Evolutionary conservation across 37 sponge, comb jelly and placozoan genomes (phyloP).

Genomic region (Tethya wilhelma): DNA sequence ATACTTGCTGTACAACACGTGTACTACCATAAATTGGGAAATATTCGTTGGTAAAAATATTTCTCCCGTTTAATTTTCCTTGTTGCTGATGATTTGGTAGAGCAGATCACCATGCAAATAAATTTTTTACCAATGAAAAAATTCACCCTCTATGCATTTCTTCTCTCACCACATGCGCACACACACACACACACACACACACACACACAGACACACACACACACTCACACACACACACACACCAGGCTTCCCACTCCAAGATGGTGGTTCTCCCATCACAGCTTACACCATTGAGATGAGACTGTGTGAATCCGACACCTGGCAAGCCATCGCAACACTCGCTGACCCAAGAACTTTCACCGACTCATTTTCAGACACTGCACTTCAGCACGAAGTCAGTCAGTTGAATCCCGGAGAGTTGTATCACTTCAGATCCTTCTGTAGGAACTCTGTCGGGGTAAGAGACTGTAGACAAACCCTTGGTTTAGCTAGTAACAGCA

Average conservation of each 20-base stretch:
- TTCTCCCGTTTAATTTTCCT: too few species aligned
- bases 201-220: too few species aligned
- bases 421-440: constrained; percentile 83
- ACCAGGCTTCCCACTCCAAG: constrained; percentile 53
- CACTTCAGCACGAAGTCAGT: constrained; percentile 25
- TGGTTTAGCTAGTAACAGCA: not conserved
- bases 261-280: constrained; percentile 67
- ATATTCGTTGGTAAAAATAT: too few species aligned
- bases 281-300: constrained; percentile 49
- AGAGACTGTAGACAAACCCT: constrained; percentile 6
- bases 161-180: too few species aligned
- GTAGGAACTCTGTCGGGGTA: constrained; percentile 64
- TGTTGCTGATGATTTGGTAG: too few species aligned
- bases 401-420: constrained; percentile 56
- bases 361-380: constrained; percentile 1
- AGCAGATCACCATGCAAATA: too few species aligned
- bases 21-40: too few species aligned
- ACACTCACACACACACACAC: too few species aligned
- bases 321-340: constrained; percentile 14
- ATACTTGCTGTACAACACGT: too few species aligned
- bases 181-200: too few species aligned
- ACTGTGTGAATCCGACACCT: not conserved
- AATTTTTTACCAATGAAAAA: too few species aligned
- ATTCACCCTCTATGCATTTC: too few species aligned
- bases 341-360: constrained; percentile 31